Evolutionary conservation across 2,888 invertebrate genomes (phyloP), one percentile per base, ranked within the genome.

Genomic region (Drosophila kanekoi): DNA sequence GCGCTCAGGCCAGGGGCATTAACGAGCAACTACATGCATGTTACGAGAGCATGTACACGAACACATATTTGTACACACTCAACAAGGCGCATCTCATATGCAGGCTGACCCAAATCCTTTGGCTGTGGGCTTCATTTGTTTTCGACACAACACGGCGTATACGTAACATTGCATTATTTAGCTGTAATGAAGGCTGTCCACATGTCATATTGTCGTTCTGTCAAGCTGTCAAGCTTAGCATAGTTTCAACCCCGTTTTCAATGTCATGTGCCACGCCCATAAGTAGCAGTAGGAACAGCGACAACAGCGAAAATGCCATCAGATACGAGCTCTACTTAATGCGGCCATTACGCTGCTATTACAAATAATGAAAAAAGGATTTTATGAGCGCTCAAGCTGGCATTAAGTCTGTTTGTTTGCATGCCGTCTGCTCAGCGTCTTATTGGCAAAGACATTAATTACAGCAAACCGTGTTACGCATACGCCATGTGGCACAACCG

Each of bases 361-460:
- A 54, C 65, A 65, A 77, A 87, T 81, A 87, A 87, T 75, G 66
- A 69, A 69, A 76, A 83, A 83, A 76, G 84, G 87, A 81, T 83
- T 79, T 87, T 66, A 77, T 64, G 77, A 66, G 74, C 59, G 72
- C 74, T 87, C 84, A 77, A 77, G 67, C 70, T 72, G 81, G 68
- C 69, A 79, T 83, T 73, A 83, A 78, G 68, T 78, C 54, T 59
- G 58, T 45, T 65, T 75, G 62, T 48, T 62, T 63, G 65, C 56
- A 33, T 23, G 60, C 43, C 45, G 45, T 64, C 54, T 56, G 63
- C 44, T 40, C 11, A 32, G 47, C 54, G 48, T 68, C 72, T 67
- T 79, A 84, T 84, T 85, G 83, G 77, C 82, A 84, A 66, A 81
- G 71, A 81, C 81, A 84, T 84, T 84, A 84, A 84, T 87, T 84